A percentile compares a stretch with the other conserved stretches of the same genome.
Conservation (phyloP, 2,113 vertebrate species). For the Paratilapia polleni region DNA sequence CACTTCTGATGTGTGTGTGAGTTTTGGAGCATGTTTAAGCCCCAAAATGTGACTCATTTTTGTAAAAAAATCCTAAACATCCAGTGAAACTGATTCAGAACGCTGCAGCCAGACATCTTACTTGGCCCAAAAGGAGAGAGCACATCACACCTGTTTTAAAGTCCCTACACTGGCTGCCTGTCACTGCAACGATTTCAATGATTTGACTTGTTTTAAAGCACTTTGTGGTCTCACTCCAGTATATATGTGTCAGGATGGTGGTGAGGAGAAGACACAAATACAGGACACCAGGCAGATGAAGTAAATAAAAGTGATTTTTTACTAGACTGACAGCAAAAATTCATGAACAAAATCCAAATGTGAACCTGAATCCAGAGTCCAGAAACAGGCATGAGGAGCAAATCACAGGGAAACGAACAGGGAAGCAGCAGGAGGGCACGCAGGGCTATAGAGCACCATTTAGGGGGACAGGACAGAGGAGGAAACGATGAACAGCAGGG, state of each 20-base stretch:
- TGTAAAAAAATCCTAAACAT: neutral
- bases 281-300: neutral
- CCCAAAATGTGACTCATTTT: neutral
- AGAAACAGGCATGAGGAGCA: neutral
- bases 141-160: no score
- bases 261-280: rapidly evolving
- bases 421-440: neutral
- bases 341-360: neutral
- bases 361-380: neutral
- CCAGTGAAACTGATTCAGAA: no score
- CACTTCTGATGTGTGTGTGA: neutral
- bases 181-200: neutral
- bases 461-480: no score
- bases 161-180: no score
- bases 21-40: rapidly evolving
- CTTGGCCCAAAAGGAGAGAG: no score
- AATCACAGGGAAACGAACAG: rapidly evolving
- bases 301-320: neutral
- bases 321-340: neutral
- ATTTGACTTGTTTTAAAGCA: neutral
- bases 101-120: no score
- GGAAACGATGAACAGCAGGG: no score
- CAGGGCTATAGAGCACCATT: no score
- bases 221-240: neutral
- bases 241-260: no score